Conservation (phyloP, 2,888 invertebrate genomes). For the Pycnomerus fuliginosus region DNA sequence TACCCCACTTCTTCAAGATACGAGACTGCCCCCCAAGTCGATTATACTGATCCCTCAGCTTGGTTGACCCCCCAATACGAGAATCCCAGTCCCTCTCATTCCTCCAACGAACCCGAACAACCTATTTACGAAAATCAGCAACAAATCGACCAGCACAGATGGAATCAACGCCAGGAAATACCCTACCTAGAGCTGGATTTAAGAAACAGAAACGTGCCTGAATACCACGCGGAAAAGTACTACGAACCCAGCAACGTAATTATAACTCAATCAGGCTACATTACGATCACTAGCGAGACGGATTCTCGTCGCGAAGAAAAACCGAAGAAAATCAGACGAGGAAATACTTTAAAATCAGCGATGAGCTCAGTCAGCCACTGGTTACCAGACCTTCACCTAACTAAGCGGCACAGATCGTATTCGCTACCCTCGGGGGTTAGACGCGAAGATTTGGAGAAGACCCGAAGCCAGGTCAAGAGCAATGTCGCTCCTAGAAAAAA, state of each 20-base stretch:
- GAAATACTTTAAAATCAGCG: constrained; percentile 72
- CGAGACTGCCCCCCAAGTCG: constrained; percentile 56
- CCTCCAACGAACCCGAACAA: constrained; percentile 30
- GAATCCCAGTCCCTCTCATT: constrained; percentile 47
- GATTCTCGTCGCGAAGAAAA: constrained; percentile 55
- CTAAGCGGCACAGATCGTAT: constrained; percentile 77
- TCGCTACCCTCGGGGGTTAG: constrained; percentile 75
- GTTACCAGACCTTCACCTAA: constrained; percentile 77
- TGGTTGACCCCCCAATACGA: constrained; percentile 60
- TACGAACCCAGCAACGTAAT: constrained; percentile 63
- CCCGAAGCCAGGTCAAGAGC: constrained; percentile 45
- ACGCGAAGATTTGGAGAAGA: constrained; percentile 58
- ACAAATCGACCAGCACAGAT: constrained; percentile 43
- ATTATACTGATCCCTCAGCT: constrained; percentile 59
- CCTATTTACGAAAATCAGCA: constrained; percentile 45
- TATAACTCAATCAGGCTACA: constrained; percentile 76
- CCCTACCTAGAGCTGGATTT: constrained; percentile 53
- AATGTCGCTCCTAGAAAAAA: constrained; percentile 57
- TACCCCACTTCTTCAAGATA: constrained; percentile 73
- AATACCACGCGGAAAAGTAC: constrained; percentile 49
- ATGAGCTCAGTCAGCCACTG: constrained; percentile 80
- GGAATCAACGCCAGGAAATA: constrained; percentile 51
- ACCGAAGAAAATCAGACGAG: constrained; percentile 66
- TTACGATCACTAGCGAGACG: constrained; percentile 67
- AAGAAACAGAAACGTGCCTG: constrained; percentile 57